A percentile compares a stretch with the other conserved stretches of the same genome.
Evolutionary conservation across 2,797 vertebrate genomes (phyloP).

Genomic region (Tauraco hartlaubi): DNA sequence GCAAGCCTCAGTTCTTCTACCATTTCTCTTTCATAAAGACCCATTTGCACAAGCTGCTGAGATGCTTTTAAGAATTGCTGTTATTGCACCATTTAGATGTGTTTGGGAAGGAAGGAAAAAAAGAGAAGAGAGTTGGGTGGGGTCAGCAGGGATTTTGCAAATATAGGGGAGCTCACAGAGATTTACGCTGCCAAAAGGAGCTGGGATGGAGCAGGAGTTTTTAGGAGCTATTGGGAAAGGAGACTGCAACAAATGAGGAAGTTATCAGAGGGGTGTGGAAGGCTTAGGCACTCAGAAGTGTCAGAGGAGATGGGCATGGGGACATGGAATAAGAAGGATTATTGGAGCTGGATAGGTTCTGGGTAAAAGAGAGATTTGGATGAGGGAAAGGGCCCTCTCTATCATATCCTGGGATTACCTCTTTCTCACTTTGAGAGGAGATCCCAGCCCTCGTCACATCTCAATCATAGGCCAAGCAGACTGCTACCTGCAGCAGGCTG

Average conservation of each 20-base stretch:
- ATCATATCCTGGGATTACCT: not conserved
- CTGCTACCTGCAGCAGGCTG: not conserved
- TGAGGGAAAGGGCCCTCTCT: constrained; percentile 8
- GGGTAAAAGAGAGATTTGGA: not conserved
- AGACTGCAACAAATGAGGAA: accelerated
- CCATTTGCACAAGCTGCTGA: not conserved
- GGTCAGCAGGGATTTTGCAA: not conserved
- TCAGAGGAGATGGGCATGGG: not conserved
- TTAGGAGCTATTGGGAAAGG: not conserved
- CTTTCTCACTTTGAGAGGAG: not conserved
- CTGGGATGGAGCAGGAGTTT: not conserved
- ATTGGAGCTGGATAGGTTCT: not conserved
- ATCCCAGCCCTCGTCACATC: not conserved
- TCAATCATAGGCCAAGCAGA: not conserved
- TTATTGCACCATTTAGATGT: not conserved
- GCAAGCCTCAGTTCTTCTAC: not conserved
- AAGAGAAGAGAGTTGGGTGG: not conserved
- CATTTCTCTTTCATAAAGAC: not conserved
- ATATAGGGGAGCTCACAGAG: not conserved
- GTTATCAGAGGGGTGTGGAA: not conserved
- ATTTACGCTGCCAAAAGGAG: not conserved
- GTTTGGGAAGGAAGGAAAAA: not conserved
- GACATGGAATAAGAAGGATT: not conserved
- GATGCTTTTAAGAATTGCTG: not conserved
- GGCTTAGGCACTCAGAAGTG: not conserved